Conservation (phyloP, 1,140 invertebrate species). For the Drosophila obscura region DNA sequence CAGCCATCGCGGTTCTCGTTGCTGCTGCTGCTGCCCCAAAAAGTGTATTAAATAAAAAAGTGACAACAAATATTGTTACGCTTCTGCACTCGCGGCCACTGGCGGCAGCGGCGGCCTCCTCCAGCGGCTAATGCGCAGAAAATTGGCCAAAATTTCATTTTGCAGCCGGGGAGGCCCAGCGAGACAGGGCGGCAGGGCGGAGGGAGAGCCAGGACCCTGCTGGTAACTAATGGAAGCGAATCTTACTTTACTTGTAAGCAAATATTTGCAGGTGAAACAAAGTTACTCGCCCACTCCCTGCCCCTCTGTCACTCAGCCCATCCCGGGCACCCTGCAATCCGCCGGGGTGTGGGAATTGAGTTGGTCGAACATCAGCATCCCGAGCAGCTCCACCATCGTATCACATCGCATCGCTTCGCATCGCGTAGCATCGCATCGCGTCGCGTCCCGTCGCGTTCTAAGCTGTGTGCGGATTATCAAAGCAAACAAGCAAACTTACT, state of each 20-base stretch:
- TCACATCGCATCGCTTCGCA: background rate
- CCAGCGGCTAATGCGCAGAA: constrained; percentile 68
- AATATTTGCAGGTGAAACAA: constrained; percentile 78
- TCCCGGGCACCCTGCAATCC: no score
- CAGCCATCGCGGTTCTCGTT: background rate
- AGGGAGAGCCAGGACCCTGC: constrained; percentile 13
- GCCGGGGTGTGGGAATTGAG: no score
- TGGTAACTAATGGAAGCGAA: constrained; percentile 74
- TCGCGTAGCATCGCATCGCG: background rate
- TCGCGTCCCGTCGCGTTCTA: constrained; percentile 44
- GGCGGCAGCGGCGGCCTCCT: background rate
- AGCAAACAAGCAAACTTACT: constrained; percentile 67
- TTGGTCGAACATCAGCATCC: no score
- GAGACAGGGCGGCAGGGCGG: constrained; percentile 16
- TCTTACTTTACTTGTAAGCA: constrained; percentile 79
- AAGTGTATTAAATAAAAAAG: constrained; percentile 76
- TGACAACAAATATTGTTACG: constrained; percentile 79
- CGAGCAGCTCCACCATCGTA: background rate
- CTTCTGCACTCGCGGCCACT: constrained; percentile 23
- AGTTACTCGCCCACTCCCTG: constrained; percentile 38
- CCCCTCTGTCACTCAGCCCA: background rate
- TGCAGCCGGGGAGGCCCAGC: constrained; percentile 22
- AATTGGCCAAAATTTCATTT: constrained; percentile 80
- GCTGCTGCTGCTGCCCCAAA: constrained; percentile 18
- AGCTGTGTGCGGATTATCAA: constrained; percentile 79